Base-by-base conservation (phyloP, 2,797 vertebrate species). In the Syndactyla subalaris region DNA sequence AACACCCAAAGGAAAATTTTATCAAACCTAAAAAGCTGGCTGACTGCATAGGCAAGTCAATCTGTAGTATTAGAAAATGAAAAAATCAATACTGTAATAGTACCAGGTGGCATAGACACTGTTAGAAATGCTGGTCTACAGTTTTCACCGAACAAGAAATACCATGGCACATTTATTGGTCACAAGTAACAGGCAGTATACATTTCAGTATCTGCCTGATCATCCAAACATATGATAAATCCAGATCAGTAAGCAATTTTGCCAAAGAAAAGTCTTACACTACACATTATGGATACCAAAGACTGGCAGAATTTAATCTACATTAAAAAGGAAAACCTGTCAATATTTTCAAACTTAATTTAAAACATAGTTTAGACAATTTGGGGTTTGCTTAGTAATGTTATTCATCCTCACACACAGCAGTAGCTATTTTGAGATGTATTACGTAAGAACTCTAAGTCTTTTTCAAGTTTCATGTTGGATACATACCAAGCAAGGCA, bases 391-490 rank as follows among this genome's bases (percentile, higher is more conserved):
- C 57, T 85, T 70, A 74, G 16, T 30, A 65, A 80, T 7, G 17
- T 34, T 81, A 70, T 54, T 67, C 48, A 79, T 30, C 66, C 23
- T 54, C 15, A 67, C 43, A 52, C 27, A 71, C 10, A 14, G 32
- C 1, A 67, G 8, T 22, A 30, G 20, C 63, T 83, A 45, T 79
- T 83, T 63, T 72, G 27, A 58, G 36, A 54, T 0, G 0, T 23
- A 24, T 30, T 77, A 32, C 34, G 57, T 32, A 43, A n/a, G 5
- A 65, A 27, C 22, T 15, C 7, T 18, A 62, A 51, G 20, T 38
- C 29, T 75, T 52, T 91, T 75, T 66, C 41, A 71, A 48, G 18
- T 39, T 72, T 10, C 11, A 10, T 23, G 24, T 27, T 66, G 39
- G 54, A 45, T 19, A 55, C 14, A 27, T 2, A 61, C 19, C 21